Percentiles rank a stretch among this genome's conserved stretches.
phyloP scores from a whole-genome alignment of 2,888 invertebrate species.

The Coleophora deauratella region DNA sequence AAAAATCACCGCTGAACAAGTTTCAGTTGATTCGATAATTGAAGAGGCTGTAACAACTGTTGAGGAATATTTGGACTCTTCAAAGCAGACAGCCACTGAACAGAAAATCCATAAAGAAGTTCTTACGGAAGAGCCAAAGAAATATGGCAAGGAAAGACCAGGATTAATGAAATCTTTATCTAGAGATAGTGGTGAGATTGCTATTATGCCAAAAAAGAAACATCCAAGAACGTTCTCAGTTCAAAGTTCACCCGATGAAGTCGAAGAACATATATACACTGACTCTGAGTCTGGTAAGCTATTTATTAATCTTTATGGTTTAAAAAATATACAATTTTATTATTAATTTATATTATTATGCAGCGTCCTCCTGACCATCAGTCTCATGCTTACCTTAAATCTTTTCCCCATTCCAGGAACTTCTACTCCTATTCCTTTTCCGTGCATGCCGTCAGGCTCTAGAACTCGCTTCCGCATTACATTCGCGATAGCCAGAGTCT shows the following conservation, averaged over 20 bases:
- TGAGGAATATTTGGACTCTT: conserved; percentile 48
- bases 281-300: conserved; percentile 66
- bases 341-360: too few relatives aligned
- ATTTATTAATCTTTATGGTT: conserved; percentile 1
- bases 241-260: conserved; percentile 70
- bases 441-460: too few relatives aligned
- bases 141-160: conserved; percentile 48
- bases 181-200: conserved; percentile 61
- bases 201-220: conserved; percentile 66
- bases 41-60: conserved; percentile 63
- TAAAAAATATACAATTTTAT: too few relatives aligned
- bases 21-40: conserved; percentile 65
- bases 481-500: too few relatives aligned
- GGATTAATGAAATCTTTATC: conserved; percentile 63
- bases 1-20: conserved; percentile 45
- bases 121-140: conserved; percentile 44
- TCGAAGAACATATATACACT: conserved; percentile 69
- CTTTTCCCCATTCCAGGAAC: too few relatives aligned
- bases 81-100: conserved; percentile 26
- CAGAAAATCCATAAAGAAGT: conserved; percentile 40
- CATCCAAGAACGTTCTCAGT: conserved; percentile 65
- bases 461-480: too few relatives aligned
- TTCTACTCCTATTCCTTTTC: too few relatives aligned
- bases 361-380: too few relatives aligned
- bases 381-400: too few relatives aligned